Evolutionary conservation across 2,113 vertebrate species (phyloP), one percentile per base, ranked within the genome.

Genomic region (Rattus rattus): DNA sequence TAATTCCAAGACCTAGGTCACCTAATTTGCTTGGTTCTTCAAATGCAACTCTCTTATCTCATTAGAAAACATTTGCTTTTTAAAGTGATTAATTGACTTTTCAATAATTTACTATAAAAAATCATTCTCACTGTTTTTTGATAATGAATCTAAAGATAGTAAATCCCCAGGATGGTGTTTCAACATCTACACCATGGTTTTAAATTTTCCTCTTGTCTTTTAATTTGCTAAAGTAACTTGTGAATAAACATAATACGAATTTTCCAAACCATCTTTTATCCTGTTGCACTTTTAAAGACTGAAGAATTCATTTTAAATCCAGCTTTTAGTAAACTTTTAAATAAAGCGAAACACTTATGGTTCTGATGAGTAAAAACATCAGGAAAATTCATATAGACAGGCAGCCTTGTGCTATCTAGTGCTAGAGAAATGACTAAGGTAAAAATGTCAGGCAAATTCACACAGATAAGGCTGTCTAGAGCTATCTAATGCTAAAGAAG

Each of bases 71-170:
- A 84, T 54, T 56, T 85, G 24, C 87, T 88, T 39, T 43, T 89
- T 22, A 86, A 77, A 88, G 43, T 92, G 36, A 89, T 80, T 16
- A 67, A n/a, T 7, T 88, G 52, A 80, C 14, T 10, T 91, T 77
- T 91, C 16, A 88, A 90, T 33, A 85, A 73, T 88, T 36, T 93
- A 73, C 14, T 28, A 89, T 94, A 86, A 12, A 92, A 76, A 89
- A 90, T 47, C 12, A 36, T 91, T 79, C 6, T 92, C 22, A 47
- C 20, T 83, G 16, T 77, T 90, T 52, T 86, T 17, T 87, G 69
- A 93, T 76, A 83, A 26, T 91, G 30, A 1, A 20, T 20, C 43
- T 61, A 70, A 79, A 87, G 72, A 83, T n/a, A 26, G 1, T 3
- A 14, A 63, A 56, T 9, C 2, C 65, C 65, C 47, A 2, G 59